Evolutionary conservation across 1,140 invertebrate genomes (phyloP).

Genomic region (Ips typographus): DNA sequence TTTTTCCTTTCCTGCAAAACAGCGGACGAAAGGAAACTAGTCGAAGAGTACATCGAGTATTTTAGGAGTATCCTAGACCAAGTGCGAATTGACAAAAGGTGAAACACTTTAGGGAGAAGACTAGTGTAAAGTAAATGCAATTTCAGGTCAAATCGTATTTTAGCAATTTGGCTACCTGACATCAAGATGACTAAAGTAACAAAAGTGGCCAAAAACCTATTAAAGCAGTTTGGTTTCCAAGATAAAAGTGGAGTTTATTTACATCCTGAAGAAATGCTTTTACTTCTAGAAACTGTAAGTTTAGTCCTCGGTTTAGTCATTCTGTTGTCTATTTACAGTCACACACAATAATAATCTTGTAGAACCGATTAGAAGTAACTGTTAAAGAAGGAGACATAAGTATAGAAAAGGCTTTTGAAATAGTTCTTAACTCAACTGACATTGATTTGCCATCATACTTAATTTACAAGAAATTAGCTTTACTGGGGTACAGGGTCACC

Average conservation of each 20-base stretch:
- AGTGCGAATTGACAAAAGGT: slow-evolving; percentile 43
- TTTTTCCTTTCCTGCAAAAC: slow-evolving; percentile 34
- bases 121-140: too few species aligned
- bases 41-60: slow-evolving; percentile 26
- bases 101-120: not conserved
- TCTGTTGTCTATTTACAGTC: slow-evolving; percentile 8
- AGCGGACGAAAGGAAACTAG: slow-evolving; percentile 28
- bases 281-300: slow-evolving; percentile 49
- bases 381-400: slow-evolving; percentile 41
- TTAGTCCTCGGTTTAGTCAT: not conserved
- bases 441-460: slow-evolving; percentile 40
- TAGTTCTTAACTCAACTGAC: slow-evolving; percentile 37
- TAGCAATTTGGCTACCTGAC: slow-evolving; percentile 38
- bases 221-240: slow-evolving; percentile 42
- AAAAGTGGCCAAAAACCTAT: slow-evolving; percentile 38
- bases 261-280: slow-evolving; percentile 49
- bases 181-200: slow-evolving; percentile 35
- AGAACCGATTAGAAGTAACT: slow-evolving; percentile 48
- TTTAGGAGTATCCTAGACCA: slow-evolving; percentile 37
- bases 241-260: slow-evolving; percentile 42
- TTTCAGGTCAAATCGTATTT: slow-evolving; percentile 36
- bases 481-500: slow-evolving; percentile 41
- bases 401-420: slow-evolving; percentile 46
- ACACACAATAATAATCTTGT: slow-evolving; percentile 26
- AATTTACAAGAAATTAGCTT: slow-evolving; percentile 45